A percentile compares a stretch with the other conserved stretches of the same genome.
phyloP scores from a whole-genome alignment of 2,113 vertebrate genomes.

The Brienomyrus brachyistius region DNA sequence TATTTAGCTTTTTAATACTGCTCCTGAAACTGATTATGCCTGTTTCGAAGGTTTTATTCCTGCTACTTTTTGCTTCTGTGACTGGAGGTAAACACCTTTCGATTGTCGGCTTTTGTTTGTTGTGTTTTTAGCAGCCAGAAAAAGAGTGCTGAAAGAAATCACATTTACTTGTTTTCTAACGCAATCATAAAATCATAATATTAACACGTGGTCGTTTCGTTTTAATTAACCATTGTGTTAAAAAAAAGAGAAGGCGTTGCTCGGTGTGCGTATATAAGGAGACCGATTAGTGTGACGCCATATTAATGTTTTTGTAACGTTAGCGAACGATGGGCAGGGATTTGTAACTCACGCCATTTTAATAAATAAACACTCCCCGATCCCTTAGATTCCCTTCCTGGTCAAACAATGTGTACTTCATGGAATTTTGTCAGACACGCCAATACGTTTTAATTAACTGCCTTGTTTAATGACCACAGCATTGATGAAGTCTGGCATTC shows the following conservation, averaged over 20 bases:
- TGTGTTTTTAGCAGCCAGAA: background rate
- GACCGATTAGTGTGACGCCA: background rate
- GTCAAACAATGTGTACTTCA: background rate
- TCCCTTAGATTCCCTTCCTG: background rate
- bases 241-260: background rate
- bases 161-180: background rate
- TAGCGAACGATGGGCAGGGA: background rate
- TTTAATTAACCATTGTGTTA: background rate
- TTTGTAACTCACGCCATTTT: background rate
- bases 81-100: constrained; percentile 38
- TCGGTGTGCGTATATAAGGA: background rate
- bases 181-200: background rate
- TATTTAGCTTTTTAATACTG: background rate
- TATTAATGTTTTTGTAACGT: background rate
- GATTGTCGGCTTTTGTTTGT: background rate
- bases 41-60: constrained; percentile 18
- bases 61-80: constrained; percentile 31
- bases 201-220: background rate
- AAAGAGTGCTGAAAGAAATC: background rate
- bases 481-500: background rate
- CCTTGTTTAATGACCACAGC: background rate
- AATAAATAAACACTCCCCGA: background rate
- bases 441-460: background rate
- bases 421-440: background rate
- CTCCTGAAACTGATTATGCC: constrained; percentile 31